Conservation (phyloP, 2,113 vertebrate species). For the Serilophus lunatus region DNA sequence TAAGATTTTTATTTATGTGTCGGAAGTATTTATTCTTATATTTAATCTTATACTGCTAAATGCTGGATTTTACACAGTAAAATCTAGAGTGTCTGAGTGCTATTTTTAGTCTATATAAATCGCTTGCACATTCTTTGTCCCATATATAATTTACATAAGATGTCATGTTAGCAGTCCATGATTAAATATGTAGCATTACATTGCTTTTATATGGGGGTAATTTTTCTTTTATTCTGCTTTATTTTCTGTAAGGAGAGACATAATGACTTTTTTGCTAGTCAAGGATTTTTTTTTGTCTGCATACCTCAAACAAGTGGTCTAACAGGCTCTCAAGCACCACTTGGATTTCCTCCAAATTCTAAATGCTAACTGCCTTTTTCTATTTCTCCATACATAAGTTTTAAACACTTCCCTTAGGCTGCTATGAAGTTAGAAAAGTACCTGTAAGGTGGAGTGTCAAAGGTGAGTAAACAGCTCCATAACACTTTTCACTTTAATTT, state of each 20-base stretch:
- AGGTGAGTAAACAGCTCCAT: not conserved
- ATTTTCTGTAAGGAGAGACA: not conserved
- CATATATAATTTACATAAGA: not conserved
- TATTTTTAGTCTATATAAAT: not conserved
- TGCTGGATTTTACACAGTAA: not conserved
- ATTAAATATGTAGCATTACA: not conserved
- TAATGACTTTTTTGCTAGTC: not conserved
- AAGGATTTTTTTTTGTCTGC: not conserved
- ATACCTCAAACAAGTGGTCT: not conserved
- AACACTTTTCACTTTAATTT: not conserved
- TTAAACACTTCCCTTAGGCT: not conserved
- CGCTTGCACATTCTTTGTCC: not conserved
- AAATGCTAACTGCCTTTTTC: not conserved
- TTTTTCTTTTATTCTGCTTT: not conserved
- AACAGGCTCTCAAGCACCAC: not conserved
- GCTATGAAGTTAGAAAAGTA: not conserved
- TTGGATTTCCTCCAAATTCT: not conserved
- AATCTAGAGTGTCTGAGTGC: not conserved
- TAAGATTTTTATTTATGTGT: not conserved
- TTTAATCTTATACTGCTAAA: slow-evolving; percentile 7
- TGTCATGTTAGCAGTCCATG: not conserved
- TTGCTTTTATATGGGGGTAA: not conserved
- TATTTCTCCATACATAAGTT: not conserved
- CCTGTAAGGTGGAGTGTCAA: not conserved
- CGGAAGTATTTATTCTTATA: not conserved